Conservation (phyloP, 2,797 vertebrate species). For the Harpagifer antarcticus region DNA sequence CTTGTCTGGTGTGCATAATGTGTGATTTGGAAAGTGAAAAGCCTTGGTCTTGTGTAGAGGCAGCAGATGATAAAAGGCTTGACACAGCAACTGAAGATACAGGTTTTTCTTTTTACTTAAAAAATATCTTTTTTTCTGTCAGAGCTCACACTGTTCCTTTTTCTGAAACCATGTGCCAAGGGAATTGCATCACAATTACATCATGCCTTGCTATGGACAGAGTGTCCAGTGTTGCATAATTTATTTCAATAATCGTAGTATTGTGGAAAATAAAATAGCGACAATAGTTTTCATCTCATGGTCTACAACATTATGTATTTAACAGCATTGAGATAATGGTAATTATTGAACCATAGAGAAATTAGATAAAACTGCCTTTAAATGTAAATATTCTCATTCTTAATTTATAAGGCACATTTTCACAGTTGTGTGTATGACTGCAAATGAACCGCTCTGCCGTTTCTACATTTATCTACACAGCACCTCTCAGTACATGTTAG, state of each 20-base stretch:
- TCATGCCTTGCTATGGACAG: conserved; percentile 49
- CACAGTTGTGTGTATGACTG: neutral
- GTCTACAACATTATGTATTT: conserved; percentile 4
- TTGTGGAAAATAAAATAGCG: conserved; percentile 18
- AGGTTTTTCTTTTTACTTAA: conserved; percentile 33
- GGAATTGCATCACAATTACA: conserved; percentile 68
- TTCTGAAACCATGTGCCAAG: conserved; percentile 35
- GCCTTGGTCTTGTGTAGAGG: conserved; percentile 40
- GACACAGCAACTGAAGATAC: conserved; percentile 33
- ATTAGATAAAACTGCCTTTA: neutral
- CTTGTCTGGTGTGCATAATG: conserved; percentile 56
- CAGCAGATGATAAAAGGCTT: conserved; percentile 41
- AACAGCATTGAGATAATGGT: neutral
- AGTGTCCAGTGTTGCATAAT: conserved; percentile 42
- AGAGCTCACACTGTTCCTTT: conserved; percentile 39
- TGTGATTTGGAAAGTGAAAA: conserved; percentile 49
- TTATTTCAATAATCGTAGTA: conserved; percentile 41
- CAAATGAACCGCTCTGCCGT: neutral
- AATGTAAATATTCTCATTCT: conserved; percentile 6
- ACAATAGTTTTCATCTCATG: conserved; percentile 4
- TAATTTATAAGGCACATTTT: conserved; percentile 1
- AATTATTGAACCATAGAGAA: conserved; percentile 12
- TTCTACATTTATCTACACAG: conserved; percentile 12
- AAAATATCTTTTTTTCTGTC: conserved; percentile 36
- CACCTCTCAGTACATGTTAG: conserved; percentile 18